phyloP scores from a whole-genome alignment of 64 coral and sea anemone species.

The Montipora cactus region DNA sequence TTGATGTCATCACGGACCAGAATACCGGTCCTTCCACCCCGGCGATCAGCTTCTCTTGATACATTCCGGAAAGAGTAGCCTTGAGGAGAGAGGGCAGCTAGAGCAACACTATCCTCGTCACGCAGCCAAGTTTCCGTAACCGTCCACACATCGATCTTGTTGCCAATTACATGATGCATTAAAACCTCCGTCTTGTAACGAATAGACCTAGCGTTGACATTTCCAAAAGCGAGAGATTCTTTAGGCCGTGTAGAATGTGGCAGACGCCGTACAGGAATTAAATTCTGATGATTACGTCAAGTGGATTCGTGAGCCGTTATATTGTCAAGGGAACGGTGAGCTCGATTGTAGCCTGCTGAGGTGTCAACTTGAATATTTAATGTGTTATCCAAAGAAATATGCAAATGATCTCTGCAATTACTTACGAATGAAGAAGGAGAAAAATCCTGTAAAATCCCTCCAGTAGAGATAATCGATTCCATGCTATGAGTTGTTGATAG shows the following conservation, averaged over 20 bases:
- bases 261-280: background rate
- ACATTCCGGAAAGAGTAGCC: background rate
- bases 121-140: conserved; percentile 27
- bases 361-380: conserved; percentile 49
- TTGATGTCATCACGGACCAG: background rate
- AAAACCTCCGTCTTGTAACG: background rate
- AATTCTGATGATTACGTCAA: background rate
- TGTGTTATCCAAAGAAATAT: conserved; percentile 20
- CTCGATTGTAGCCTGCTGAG: background rate
- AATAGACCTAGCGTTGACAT: conserved; percentile 12
- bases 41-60: background rate
- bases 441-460: too few species aligned
- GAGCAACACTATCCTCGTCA: background rate
- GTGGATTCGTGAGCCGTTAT: background rate
- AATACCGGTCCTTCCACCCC: background rate
- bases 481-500: too few species aligned
- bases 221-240: background rate
- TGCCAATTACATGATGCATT: background rate
- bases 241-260: background rate
- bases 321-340: background rate
- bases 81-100: background rate
- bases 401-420: background rate
- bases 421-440: too few species aligned
- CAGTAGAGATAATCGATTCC: too few species aligned
- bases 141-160: background rate